These are phyloP conservation scores for Lottia gigantea DNA, from an alignment of 2,888 invertebrate genomes.

Conservation along the genomic window DNA sequence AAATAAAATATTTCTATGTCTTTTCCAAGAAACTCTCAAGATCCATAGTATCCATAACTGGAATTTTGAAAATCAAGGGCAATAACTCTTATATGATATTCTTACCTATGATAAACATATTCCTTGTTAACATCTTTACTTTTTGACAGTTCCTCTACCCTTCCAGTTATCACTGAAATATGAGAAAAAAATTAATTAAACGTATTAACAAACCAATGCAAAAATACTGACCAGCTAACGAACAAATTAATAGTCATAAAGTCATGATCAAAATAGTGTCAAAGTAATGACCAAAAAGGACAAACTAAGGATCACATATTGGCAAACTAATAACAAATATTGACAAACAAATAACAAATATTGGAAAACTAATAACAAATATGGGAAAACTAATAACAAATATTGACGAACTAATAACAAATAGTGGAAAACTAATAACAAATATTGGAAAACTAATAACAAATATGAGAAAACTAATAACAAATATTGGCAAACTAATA, in stretches of 20 bases:
- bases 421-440: background rate
- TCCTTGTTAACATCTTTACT: background rate
- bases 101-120: background rate
- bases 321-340: no score
- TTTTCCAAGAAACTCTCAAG: no score
- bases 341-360: background rate
- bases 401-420: background rate
- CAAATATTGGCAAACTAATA: background rate
- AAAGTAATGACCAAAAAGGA: no score
- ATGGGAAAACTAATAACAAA: slow-evolving; percentile 1
- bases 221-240: no score
- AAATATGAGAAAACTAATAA: slow-evolving; percentile 1
- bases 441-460: slow-evolving; percentile 5
- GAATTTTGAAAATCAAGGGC: background rate
- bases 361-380: background rate
- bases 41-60: no score
- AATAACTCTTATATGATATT: no score
- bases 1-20: no score
- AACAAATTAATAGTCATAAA: no score
- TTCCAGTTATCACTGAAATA: background rate
- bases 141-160: background rate
- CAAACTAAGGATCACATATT: no score
- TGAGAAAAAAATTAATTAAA: background rate
- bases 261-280: no score
- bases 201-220: no score